A percentile compares a stretch with the other conserved stretches of the same genome.
These are phyloP conservation scores for Phocides pigmalion DNA, from an alignment of 1,140 invertebrate species.

Conservation along the genomic window DNA sequence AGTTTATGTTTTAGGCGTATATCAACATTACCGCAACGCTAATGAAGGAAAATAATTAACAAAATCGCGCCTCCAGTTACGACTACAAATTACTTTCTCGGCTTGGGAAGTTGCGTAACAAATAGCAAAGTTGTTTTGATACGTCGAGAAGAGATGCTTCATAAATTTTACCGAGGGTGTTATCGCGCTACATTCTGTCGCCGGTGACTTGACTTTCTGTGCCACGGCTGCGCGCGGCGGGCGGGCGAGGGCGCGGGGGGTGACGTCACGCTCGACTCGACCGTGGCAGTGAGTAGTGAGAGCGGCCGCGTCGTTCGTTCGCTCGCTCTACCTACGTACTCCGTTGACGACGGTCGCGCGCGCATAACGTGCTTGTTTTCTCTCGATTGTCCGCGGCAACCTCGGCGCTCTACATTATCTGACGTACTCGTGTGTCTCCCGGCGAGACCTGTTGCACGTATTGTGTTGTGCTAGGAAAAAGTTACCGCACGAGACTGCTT, in stretches of 20 bases:
- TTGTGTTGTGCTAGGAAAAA: conserved; percentile 62
- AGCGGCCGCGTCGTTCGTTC: conserved; percentile 73
- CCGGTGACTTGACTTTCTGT: conserved; percentile 73
- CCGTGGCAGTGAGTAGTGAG: conserved; percentile 82
- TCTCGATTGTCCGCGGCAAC: conserved; percentile 59
- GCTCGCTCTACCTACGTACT: conserved; percentile 76
- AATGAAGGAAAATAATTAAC: conserved; percentile 33
- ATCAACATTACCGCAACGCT: conserved; percentile 18
- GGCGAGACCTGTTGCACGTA: conserved; percentile 57
- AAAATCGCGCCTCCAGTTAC: conserved; percentile 23
- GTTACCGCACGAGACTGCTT: conserved; percentile 45
- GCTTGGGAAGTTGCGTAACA: conserved; percentile 68
- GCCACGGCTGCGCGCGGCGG: conserved; percentile 58
- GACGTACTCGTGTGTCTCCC: conserved; percentile 58
- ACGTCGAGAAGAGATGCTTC: conserved; percentile 59
- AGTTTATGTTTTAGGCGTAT: conserved; percentile 2
- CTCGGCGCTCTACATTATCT: conserved; percentile 51
- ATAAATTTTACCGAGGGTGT: conserved; percentile 72
- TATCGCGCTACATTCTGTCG: conserved; percentile 75
- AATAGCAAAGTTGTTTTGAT: conserved; percentile 64
- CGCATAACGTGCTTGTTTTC: conserved; percentile 69
- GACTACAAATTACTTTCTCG: conserved; percentile 50
- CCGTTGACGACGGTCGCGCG: conserved; percentile 77
- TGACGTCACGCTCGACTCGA: conserved; percentile 81
- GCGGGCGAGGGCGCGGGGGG: conserved; percentile 50